A percentile compares a stretch with the other conserved stretches of the same genome.
phyloP scores from a whole-genome alignment of 2,797 vertebrate genomes.

The Sebastes minor region DNA sequence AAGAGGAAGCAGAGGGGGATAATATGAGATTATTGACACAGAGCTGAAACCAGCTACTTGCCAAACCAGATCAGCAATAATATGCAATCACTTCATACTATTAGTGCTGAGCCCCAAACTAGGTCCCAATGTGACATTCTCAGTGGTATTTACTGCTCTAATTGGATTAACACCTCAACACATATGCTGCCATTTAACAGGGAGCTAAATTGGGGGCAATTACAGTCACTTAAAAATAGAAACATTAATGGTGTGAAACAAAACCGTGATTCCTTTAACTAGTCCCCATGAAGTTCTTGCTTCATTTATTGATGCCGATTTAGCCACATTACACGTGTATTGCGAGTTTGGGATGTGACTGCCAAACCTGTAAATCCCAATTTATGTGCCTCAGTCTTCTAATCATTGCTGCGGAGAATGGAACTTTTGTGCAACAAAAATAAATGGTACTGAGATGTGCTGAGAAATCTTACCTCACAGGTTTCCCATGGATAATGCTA shows the following conservation, averaged over 20 bases:
- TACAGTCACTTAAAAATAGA: conserved; percentile 49
- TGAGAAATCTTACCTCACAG: conserved; percentile 2
- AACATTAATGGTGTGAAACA: conserved; percentile 53
- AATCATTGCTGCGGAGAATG: conserved; percentile 42
- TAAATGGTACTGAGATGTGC: conserved; percentile 26
- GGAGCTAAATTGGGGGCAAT: conserved; percentile 36
- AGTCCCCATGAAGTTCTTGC: conserved; percentile 51
- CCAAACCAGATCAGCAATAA: conserved; percentile 15
- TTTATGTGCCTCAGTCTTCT: conserved; percentile 54
- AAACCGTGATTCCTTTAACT: conserved; percentile 45
- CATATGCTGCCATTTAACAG: conserved; percentile 50
- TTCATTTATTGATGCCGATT: conserved; percentile 56
- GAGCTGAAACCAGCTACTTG: conserved; percentile 2
- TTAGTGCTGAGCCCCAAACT: conserved; percentile 30
- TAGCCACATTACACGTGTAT: conserved; percentile 39
- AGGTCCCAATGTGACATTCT: conserved; percentile 36
- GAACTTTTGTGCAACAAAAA: conserved; percentile 43
- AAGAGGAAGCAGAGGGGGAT: not conserved
- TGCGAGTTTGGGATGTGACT: conserved; percentile 32
- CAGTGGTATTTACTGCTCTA: conserved; percentile 36
- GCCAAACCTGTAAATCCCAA: conserved; percentile 60
- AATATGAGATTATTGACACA: conserved; percentile 3
- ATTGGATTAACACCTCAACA: conserved; percentile 43
- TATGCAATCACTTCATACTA: conserved; percentile 20
- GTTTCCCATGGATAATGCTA: not conserved